Percentiles rank a stretch among this genome's conserved stretches.
phyloP scores from a whole-genome alignment of 2,113 vertebrate genomes.

The Planiliza haematocheilus region DNA sequence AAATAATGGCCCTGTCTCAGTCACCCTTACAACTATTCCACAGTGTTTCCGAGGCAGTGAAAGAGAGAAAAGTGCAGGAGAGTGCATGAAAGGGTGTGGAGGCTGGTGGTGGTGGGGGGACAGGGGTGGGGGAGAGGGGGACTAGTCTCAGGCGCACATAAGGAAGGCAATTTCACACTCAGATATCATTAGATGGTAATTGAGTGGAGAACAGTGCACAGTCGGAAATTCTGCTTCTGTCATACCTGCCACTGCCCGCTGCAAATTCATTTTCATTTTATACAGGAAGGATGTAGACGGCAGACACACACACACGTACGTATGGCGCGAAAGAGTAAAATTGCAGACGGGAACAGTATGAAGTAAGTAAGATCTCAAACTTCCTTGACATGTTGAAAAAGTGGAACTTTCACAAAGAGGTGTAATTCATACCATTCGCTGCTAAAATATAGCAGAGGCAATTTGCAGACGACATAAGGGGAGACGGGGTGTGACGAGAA shows the following conservation, averaged over 20 bases:
- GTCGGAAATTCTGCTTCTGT: constrained; percentile 60
- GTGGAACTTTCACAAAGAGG: constrained; percentile 43
- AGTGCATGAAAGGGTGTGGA: neutral
- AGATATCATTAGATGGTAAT: constrained; percentile 75
- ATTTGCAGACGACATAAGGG: constrained; percentile 62
- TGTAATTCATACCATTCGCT: constrained; percentile 52
- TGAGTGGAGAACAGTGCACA: constrained; percentile 61
- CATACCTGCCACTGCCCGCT: constrained; percentile 50
- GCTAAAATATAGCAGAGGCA: constrained; percentile 68
- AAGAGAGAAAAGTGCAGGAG: constrained; percentile 9
- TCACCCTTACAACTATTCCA: constrained; percentile 32
- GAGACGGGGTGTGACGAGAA: constrained; percentile 55
- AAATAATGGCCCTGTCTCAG: constrained; percentile 43
- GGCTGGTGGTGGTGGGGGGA: neutral
- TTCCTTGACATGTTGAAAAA: constrained; percentile 62
- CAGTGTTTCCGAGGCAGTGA: constrained; percentile 10
- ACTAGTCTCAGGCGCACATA: constrained; percentile 24
- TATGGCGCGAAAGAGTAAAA: constrained; percentile 4
- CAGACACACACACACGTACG: neutral
- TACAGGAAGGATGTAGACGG: constrained; percentile 20
- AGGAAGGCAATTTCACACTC: constrained; percentile 64
- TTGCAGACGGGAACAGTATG: constrained; percentile 35
- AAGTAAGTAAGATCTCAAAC: constrained; percentile 67
- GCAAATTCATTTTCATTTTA: constrained; percentile 63
- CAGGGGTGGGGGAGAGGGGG: neutral